Evolutionary conservation across 2,113 vertebrate species (phyloP).

Genomic region (Mesitornis unicolor): DNA sequence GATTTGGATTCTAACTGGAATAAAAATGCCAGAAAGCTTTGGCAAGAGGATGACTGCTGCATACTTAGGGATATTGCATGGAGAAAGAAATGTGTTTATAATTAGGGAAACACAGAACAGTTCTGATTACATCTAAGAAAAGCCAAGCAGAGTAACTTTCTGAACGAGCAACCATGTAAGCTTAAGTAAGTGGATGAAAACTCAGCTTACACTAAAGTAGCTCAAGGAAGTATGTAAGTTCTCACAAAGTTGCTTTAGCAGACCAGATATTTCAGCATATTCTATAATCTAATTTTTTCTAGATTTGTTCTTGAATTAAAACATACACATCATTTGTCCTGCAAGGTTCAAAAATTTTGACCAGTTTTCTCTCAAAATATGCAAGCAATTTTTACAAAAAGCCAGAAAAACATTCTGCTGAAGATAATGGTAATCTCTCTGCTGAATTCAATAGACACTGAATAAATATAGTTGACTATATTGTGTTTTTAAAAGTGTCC

Average conservation of each 20-base stretch:
- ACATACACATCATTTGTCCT: neutral
- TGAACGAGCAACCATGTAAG: conserved; percentile 58
- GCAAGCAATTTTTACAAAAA: neutral
- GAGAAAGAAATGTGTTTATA: conserved; percentile 77
- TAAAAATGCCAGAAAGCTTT: conserved; percentile 74
- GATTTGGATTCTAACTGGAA: conserved; percentile 71
- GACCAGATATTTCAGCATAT: neutral
- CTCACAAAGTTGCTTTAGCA: neutral
- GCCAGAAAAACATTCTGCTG: neutral
- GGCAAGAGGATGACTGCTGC: conserved; percentile 59
- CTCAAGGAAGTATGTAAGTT: conserved; percentile 29
- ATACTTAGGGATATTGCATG: conserved; percentile 64
- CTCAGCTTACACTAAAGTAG: neutral
- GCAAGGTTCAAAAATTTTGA: neutral
- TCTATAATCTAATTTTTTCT: neutral
- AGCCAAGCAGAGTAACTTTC: conserved; percentile 64
- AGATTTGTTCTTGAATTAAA: neutral
- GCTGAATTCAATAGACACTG: neutral
- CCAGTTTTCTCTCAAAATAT: neutral
- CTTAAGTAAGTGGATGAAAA: conserved; percentile 55
- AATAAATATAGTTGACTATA: neutral
- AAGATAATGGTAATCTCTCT: neutral
- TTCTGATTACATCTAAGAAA: conserved; percentile 66
- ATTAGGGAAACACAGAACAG: conserved; percentile 70
- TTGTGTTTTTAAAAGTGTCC: neutral